phyloP scores from a whole-genome alignment of 1,140 invertebrate species.

The Zophobas morio region DNA sequence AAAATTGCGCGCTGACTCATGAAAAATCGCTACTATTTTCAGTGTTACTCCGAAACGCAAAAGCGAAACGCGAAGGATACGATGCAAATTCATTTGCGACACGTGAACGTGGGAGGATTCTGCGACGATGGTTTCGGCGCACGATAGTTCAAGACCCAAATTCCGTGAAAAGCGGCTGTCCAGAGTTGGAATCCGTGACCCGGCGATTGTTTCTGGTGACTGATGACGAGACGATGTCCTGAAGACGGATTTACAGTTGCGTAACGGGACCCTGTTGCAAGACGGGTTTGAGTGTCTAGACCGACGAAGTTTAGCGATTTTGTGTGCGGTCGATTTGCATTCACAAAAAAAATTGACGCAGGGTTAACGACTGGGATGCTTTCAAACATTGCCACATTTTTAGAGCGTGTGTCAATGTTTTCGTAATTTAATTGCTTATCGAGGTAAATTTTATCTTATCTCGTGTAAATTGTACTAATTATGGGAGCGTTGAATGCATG shows the following conservation, averaged over 20 bases:
- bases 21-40: conserved; percentile 32
- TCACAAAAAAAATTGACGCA: too few species aligned
- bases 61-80: too few species aligned
- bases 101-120: background rate
- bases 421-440: conserved; percentile 6
- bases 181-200: background rate
- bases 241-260: conserved; percentile 26
- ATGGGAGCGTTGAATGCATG: background rate
- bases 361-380: background rate
- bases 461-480: background rate
- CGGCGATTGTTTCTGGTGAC: conserved; percentile 1
- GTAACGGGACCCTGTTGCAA: conserved; percentile 15
- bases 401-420: conserved; percentile 8
- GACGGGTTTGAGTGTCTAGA: background rate
- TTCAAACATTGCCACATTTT: conserved; percentile 18
- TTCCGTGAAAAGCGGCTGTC: too few species aligned
- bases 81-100: background rate
- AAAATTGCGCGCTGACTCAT: conserved; percentile 26
- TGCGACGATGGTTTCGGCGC: background rate
- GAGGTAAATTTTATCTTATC: background rate
- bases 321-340: too few species aligned
- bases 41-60: background rate
- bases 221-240: background rate
- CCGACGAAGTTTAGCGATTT: too few species aligned
- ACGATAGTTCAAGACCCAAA: too few species aligned